Evolutionary conservation across 1,140 invertebrate species (phyloP), one percentile per base, ranked within the genome.

Genomic region (Linepithema humile): DNA sequence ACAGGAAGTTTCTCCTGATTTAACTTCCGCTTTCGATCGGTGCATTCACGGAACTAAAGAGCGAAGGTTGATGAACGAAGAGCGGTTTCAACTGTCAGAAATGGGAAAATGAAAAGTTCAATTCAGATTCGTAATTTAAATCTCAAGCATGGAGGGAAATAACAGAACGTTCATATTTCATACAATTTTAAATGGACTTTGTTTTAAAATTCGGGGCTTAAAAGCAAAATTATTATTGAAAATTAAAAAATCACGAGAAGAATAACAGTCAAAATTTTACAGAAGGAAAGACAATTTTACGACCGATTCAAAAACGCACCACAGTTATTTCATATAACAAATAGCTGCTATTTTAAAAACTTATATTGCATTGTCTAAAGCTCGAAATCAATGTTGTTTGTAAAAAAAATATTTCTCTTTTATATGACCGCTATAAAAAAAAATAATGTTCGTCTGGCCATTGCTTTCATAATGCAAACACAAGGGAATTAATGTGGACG

Each of bases 31-130:
- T 69, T 29, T 69, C 26, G 32, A 67, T 23, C 15, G 12, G 2
- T 26, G 3, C 29, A 40, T 80, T 20, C 23, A 38, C n/a, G 12
- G 1, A 48, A 57, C n/a, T n/a, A 23, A 57, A 38, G 48, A 75
- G 26, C 17, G n/a, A 75, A 64, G n/a, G 20, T 64, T 65, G 29
- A 74, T 23, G 73, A 77, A 65, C 35, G 23, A n/a, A 62, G 23
- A 32, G 17, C 29, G 17, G 17, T 40, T 40, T 59, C 43, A 32
- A 74, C 17, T 3, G 15, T 77, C 15, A 38, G 29, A n/a, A 23
- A 43, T 38, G 12, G 23, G 20, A 2, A 72, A 35, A 23, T 23
- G 12, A 50, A 23, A 6, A 32, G 35, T 55, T 38, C 26, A 1
- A n/a, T n/a, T n/a, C n/a, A n/a, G n/a, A n/a, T n/a, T 38, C 1